Evolutionary conservation across 2,113 vertebrate species (phyloP).

Genomic region (Orcinus orca): DNA sequence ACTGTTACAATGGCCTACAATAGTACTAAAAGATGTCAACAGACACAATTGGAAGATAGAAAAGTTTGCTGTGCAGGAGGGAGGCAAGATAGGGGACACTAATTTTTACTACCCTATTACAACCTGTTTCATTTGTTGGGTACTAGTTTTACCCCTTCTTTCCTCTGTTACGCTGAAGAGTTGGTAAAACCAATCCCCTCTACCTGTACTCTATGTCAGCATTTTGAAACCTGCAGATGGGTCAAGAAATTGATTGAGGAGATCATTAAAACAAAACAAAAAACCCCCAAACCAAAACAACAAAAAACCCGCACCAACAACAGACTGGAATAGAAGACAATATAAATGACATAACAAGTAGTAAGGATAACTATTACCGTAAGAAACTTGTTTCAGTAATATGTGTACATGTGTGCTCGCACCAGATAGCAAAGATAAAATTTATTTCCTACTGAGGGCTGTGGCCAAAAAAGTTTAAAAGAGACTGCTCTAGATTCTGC

Average conservation of each 20-base stretch:
- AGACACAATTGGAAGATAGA: background rate
- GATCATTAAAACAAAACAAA: background rate
- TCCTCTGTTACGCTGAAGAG: background rate
- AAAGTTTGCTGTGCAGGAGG: background rate
- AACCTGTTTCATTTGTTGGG: background rate
- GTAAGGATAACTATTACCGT: background rate
- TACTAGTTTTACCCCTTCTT: background rate
- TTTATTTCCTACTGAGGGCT: background rate
- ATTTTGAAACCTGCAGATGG: background rate
- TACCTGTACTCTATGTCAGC: background rate
- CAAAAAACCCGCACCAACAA: background rate
- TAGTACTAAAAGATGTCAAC: background rate
- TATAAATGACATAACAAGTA: background rate
- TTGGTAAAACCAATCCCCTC: background rate
- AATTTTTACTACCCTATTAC: background rate
- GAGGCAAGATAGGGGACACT: background rate
- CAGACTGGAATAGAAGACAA: background rate
- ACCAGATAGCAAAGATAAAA: background rate
- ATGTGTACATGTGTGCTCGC: background rate
- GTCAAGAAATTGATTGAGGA: background rate
- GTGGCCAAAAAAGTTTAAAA: background rate
- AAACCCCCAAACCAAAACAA: too few species aligned
- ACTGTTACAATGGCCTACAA: background rate
- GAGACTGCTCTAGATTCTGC: background rate
- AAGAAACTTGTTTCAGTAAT: background rate